These are phyloP conservation scores for Platycheirus albimanus DNA, from an alignment of 2,888 invertebrate species.

Conservation along the genomic window DNA sequence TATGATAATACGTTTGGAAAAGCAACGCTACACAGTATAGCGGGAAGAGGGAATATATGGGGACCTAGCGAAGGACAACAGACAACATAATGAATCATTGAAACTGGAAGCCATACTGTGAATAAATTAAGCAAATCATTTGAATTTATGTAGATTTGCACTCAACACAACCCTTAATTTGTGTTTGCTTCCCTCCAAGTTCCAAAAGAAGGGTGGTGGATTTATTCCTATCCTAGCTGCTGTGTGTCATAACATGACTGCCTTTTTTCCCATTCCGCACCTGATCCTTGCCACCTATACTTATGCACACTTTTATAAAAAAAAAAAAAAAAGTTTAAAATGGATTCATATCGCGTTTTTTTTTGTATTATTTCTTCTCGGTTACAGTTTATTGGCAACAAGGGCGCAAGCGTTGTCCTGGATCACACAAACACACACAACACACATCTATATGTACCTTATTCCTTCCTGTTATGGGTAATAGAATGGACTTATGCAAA, in stretches of 20 bases:
- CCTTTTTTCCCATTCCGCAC: neutral
- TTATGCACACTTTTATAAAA: conserved; percentile 39
- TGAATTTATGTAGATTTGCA: conserved; percentile 66
- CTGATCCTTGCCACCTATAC: conserved; percentile 43
- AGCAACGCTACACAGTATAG: no score
- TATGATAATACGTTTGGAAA: conserved; percentile 53
- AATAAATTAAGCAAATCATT: conserved; percentile 68
- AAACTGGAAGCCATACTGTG: conserved; percentile 65
- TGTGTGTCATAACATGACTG: neutral
- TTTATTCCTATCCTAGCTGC: conserved; percentile 1
- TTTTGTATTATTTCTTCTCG: conserved; percentile 30
- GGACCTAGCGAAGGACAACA: conserved; percentile 1
- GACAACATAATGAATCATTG: conserved; percentile 59
- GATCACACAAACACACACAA: conserved; percentile 45
- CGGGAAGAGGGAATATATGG: neutral
- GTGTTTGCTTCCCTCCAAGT: no score
- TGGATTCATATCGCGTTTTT: conserved; percentile 61
- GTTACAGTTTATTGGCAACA: conserved; percentile 65
- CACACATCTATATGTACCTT: no score
- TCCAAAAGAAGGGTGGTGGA: conserved; percentile 24
- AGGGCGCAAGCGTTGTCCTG: conserved; percentile 71
- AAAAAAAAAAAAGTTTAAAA: conserved; percentile 68
- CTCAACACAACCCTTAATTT: conserved; percentile 32
- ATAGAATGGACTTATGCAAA: conserved; percentile 75
- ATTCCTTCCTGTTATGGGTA: conserved; percentile 51